Evolutionary conservation across 2,797 vertebrate genomes (phyloP), one percentile per base, ranked within the genome.

Genomic region (Monodelphis domestica): DNA sequence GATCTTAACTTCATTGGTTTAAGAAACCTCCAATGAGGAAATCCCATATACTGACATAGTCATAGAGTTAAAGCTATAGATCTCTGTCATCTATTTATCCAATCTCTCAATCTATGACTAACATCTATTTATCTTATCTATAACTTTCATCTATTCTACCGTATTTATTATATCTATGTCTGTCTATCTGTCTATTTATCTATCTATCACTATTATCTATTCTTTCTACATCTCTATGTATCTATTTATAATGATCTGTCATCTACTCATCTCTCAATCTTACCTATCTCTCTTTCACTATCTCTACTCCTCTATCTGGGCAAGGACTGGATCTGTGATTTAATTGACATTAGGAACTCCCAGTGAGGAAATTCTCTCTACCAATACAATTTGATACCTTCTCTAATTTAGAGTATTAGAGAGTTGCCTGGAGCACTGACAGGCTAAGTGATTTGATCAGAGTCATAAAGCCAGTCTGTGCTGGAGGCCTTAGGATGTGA

Each of bases 381-480:
- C 3, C 9, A 84, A 84, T 45, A 24, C 21, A 45, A 84, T 50
- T 84, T 84, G n/a, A n/a, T n/a, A n/a, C n/a, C n/a, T n/a, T n/a
- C n/a, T n/a, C n/a, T n/a, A n/a, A n/a, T 84, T 84, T 92, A 91
- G 89, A 53, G 70, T 55, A n/a, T n/a, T n/a, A n/a, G n/a, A n/a
- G n/a, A n/a, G n/a, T n/a, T n/a, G 9, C 21, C 57, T 28, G 30
- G 91, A 93, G 90, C 12, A 30, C n/a, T n/a, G 50, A 53, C 33
- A 92, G 54, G 12, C 88, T 90, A 94, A 95, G 17, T 57, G 93
- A 84, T 53, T 92, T 88, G 93, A 63, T 92, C 54, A 94, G 38
- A 92, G 78, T 50, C 38, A 59, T 24, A 33, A 0, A 57, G 70
- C 51, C 78, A 45, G 24, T 84, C n/a, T 78, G 7, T 50, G 45